Conservation (phyloP, 2,888 invertebrate species). For the Athrips mouffetella region DNA sequence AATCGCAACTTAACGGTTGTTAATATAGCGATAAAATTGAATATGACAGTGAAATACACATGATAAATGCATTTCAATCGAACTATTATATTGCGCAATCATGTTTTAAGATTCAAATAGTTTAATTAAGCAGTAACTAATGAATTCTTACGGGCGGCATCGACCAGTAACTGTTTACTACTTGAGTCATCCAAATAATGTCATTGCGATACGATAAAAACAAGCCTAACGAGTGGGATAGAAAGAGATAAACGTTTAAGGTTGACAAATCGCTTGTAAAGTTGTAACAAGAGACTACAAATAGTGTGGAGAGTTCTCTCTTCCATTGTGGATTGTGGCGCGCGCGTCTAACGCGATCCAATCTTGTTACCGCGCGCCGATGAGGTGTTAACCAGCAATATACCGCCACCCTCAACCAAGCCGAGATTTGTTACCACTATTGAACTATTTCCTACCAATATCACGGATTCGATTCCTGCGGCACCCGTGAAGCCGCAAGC, state of each 20-base stretch:
- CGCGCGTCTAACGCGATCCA: conserved; percentile 33
- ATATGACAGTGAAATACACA: conserved; percentile 48
- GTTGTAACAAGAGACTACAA: conserved; percentile 25
- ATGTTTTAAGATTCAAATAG: conserved; percentile 32
- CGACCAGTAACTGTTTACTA: conserved; percentile 9
- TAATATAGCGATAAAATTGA: conserved; percentile 47
- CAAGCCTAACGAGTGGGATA: neutral
- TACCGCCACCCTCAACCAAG: conserved; percentile 35
- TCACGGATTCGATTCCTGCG: conserved; percentile 43
- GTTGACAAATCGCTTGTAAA: conserved; percentile 28
- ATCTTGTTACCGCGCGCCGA: conserved; percentile 28
- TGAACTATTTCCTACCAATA: conserved; percentile 22
- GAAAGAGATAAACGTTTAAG: conserved; percentile 9
- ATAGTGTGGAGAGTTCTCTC: conserved; percentile 26
- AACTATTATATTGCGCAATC: conserved; percentile 40
- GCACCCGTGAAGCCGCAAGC: conserved; percentile 64
- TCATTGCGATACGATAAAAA: conserved; percentile 6
- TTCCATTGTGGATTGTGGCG: conserved; percentile 29
- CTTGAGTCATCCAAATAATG: conserved; percentile 7
- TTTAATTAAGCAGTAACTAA: conserved; percentile 23
- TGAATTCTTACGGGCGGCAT: conserved; percentile 10
- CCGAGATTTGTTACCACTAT: conserved; percentile 33
- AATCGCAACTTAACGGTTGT: conserved; percentile 49
- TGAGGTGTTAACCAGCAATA: conserved; percentile 32
- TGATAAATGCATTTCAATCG: conserved; percentile 47